Evolutionary conservation across 2,797 vertebrate genomes (phyloP).

Genomic region (Anableps anableps): DNA sequence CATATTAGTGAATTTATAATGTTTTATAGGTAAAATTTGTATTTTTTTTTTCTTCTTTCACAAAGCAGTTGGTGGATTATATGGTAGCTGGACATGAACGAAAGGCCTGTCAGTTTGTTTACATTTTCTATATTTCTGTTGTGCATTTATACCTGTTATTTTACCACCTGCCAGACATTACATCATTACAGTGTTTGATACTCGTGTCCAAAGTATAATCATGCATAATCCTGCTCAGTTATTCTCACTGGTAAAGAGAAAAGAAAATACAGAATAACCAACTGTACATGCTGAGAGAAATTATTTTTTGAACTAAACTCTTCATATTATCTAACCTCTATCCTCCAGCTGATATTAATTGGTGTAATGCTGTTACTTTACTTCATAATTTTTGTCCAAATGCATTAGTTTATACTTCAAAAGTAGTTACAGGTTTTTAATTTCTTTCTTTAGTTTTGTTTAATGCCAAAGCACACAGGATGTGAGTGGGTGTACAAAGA

Average conservation of each 20-base stretch:
- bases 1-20: not conserved
- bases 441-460: constrained; percentile 10
- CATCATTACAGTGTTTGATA: constrained; percentile 2
- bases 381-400: not conserved
- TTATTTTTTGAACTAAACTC: too few relatives aligned
- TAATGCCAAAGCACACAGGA: constrained; percentile 24
- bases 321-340: not conserved
- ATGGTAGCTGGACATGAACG: not conserved
- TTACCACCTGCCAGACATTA: not conserved
- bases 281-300: not conserved
- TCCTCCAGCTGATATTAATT: not conserved
- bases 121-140: not conserved
- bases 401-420: too few relatives aligned
- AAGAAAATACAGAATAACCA: not conserved
- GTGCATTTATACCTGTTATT: not conserved
- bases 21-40: not conserved
- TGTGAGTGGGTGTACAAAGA: not conserved
- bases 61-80: not conserved
- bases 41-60: not conserved
- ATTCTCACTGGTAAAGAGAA: not conserved
- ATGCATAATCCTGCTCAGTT: constrained; percentile 4
- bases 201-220: constrained; percentile 22
- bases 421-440: not conserved
- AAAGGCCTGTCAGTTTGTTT: not conserved
- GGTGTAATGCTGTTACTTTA: not conserved